phyloP scores from a whole-genome alignment of 1,140 invertebrate species.

The Vanessa atalanta region DNA sequence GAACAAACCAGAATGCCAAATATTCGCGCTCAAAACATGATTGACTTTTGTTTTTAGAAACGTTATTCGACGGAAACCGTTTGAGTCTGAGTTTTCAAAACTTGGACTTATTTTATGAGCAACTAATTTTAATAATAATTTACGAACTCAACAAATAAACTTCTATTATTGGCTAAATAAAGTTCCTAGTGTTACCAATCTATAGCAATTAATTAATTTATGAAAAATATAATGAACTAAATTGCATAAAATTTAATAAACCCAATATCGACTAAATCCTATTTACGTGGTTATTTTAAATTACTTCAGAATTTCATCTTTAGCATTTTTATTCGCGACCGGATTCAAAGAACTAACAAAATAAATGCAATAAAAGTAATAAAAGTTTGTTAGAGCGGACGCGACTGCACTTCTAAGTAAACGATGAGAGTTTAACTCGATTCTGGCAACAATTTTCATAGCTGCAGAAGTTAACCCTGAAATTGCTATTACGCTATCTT shows the following conservation, averaged over 20 bases:
- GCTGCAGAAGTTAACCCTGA: conserved; percentile 37
- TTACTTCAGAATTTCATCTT: conserved; percentile 5
- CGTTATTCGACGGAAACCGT: neutral
- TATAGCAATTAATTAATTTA: too few relatives aligned
- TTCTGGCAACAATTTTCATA: conserved; percentile 45
- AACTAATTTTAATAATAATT: neutral
- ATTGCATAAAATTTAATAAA: neutral
- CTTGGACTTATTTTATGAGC: neutral
- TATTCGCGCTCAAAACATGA: neutral
- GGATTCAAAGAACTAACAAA: conserved; percentile 22
- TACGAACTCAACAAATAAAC: too few relatives aligned
- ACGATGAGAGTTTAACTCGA: conserved; percentile 43
- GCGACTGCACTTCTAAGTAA: conserved; percentile 37
- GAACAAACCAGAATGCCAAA: conserved; percentile 3
- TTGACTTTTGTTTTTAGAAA: conserved; percentile 3
- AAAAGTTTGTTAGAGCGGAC: conserved; percentile 35
- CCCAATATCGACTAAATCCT: neutral
- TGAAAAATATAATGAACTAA: neutral
- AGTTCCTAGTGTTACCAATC: too few relatives aligned
- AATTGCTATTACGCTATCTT: conserved; percentile 38
- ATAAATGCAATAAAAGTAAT: conserved; percentile 31
- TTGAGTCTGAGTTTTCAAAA: neutral
- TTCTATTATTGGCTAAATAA: neutral
- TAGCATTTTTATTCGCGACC: conserved; percentile 10
- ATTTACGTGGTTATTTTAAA: conserved; percentile 1